phyloP scores from a whole-genome alignment of 2,797 vertebrate genomes.

The Zonotrichia albicollis region DNA sequence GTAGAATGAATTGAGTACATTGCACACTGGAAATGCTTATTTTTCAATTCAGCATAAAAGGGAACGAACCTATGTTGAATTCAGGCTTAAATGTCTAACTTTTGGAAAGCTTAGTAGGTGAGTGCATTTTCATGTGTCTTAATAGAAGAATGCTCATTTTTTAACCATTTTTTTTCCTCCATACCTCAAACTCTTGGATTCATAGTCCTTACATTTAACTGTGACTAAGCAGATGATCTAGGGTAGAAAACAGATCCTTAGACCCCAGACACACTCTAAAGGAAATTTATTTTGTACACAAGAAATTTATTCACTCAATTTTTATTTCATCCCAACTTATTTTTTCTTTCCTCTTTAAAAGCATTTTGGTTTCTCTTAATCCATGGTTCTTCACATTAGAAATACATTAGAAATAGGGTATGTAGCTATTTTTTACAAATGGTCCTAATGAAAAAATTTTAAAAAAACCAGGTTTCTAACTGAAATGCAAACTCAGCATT shows the following conservation, averaged over 20 bases:
- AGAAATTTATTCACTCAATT: background rate
- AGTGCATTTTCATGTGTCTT: background rate
- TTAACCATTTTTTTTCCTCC: background rate
- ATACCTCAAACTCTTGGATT: background rate
- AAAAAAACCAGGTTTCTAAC: background rate
- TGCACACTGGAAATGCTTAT: background rate
- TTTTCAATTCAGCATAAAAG: background rate
- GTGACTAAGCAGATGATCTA: background rate
- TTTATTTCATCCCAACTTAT: background rate
- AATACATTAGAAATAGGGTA: background rate
- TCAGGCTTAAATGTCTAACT: background rate
- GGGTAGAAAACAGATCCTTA: background rate
- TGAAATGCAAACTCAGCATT: conserved; percentile 39
- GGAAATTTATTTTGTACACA: background rate
- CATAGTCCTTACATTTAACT: background rate
- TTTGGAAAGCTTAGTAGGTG: background rate
- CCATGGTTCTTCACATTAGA: background rate
- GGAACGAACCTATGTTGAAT: background rate
- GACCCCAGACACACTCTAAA: background rate
- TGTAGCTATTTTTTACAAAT: conserved; percentile 14
- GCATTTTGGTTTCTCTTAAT: background rate
- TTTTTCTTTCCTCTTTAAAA: background rate
- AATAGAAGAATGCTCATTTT: background rate
- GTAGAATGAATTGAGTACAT: background rate
- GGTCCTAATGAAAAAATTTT: conserved; percentile 15